Percentiles rank a stretch among this genome's conserved stretches.
Evolutionary conservation across 2,797 vertebrate genomes (phyloP).

Genomic region (Peromyscus attwateri): DNA sequence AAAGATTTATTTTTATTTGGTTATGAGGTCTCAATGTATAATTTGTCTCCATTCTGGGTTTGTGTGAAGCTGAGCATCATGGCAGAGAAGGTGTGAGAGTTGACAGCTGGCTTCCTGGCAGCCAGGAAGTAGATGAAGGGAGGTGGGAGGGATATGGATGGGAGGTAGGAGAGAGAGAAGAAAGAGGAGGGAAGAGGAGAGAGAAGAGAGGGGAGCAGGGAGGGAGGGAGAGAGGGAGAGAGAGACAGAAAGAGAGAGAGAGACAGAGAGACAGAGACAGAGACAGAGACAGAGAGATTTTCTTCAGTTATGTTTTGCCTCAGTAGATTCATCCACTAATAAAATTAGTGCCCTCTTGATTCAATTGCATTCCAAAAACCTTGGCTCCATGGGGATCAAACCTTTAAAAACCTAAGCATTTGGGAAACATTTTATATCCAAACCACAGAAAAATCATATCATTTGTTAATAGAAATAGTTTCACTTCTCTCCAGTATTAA

Average conservation of each 20-base stretch:
- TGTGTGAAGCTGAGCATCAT: no score
- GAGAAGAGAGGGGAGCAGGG: no score
- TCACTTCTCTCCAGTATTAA: not conserved
- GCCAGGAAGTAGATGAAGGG: not conserved
- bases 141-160: not conserved
- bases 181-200: not conserved
- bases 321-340: not conserved
- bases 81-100: no score
- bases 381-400: not conserved
- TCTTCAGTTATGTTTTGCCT: not conserved
- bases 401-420: not conserved
- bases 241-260: accelerated
- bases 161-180: not conserved
- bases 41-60: not conserved
- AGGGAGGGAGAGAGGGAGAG: no score
- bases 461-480: not conserved
- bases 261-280: not conserved
- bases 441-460: not conserved
- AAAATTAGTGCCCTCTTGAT: not conserved
- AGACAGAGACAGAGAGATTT: not conserved
- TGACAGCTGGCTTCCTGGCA: not conserved
- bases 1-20: not conserved
- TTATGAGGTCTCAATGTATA: not conserved
- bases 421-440: not conserved
- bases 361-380: not conserved